Base-by-base conservation (phyloP, 2,113 vertebrate genomes). In the Thunnus maccoyii region DNA sequence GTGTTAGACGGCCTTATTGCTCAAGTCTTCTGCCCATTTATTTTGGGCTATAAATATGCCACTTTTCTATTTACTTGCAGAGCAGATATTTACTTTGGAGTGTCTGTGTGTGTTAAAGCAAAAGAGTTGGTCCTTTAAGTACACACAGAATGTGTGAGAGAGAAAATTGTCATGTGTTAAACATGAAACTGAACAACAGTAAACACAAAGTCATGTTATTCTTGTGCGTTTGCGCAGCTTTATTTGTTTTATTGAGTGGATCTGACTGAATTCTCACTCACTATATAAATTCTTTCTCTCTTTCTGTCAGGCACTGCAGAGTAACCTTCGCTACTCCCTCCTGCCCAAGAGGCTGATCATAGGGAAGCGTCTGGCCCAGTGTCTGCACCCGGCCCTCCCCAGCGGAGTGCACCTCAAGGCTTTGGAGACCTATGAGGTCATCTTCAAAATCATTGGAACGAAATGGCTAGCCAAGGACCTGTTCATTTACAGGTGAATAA, bases 381-480 rank as follows among this genome's bases (percentile, higher is more conserved):
- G 98, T 73, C 82, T 99, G 76, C 98, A 99, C 71, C 98, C 98
- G 0, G 98, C 98, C 36, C 94, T 99, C 80, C 98, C 98, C 67
- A 99, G 97, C 10, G 98, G 98, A 0, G 98, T 99, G 27, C 98
- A 99, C 86, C 92, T 99, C 18, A 99, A 99, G 83, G 98, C 98
- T 30, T 91, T 99, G 16, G 98, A 99, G 88, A 99, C 98, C 20
- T 99, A 99, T 5, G 98, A 99, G 88, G 95, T 99, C 50, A 97
- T 99, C 92, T 99, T 99, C 68, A 99, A 99, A 94, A 99, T 99
- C 51, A 98, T 99, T 25, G 98, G 98, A 13, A 98, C 97, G 76
- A 99, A 97, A 96, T 96, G 94, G 94, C 95, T 99, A 48, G 93
- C 96, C 82, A 97, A 96, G 85, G 97, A 98, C 89, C 94, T 99